Evolutionary conservation across 2,888 invertebrate genomes (phyloP), one percentile per base, ranked within the genome.

Genomic region (Hypsopygia costalis): DNA sequence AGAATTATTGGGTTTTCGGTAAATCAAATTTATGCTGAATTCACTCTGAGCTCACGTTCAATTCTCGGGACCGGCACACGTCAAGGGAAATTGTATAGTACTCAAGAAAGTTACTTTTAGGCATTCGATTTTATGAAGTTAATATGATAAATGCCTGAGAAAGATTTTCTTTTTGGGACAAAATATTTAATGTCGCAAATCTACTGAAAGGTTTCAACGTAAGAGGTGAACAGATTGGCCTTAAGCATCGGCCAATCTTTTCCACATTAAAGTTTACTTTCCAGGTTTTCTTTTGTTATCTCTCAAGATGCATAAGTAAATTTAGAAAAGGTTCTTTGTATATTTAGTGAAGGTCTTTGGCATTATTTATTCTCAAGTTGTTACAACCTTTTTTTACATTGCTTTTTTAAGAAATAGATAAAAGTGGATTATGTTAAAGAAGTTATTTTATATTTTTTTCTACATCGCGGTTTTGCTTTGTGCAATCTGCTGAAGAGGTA

Each of bases 141-240:
- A 35, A 35, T 28, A 35, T 16, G 4, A 27, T 11, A 12, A 35
- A 35, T 35, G 9, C 10, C 27, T 11, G 35, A n/a, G n/a, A 35
- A n/a, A 12, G n/a, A n/a, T 6, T 16, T 32, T 32, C 8, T 16
- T 32, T 16, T 31, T 16, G 8, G 16, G 16, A 5, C 11, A 32
- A n/a, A n/a, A 31, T 32, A 32, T 25, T 25, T 25, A 25, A 25
- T 32, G 32, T 32, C 16, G n/a, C 16, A 16, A 32, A 32, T 32
- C 32, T 11, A 32, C 8, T 11, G 7, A 16, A 32, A 16, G 3
- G 16, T 16, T 32, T 30, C 30, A 30, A 16, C 8, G 16, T 32
- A 16, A 32, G 6, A 4, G 32, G 16, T 32, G 16, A 32, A 32
- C 25, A 25, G 25, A 16, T 32, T 32, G 32, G 3, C 16, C 16